Conservation (phyloP, 1,140 invertebrate genomes). For the Chironomus tepperi region DNA sequence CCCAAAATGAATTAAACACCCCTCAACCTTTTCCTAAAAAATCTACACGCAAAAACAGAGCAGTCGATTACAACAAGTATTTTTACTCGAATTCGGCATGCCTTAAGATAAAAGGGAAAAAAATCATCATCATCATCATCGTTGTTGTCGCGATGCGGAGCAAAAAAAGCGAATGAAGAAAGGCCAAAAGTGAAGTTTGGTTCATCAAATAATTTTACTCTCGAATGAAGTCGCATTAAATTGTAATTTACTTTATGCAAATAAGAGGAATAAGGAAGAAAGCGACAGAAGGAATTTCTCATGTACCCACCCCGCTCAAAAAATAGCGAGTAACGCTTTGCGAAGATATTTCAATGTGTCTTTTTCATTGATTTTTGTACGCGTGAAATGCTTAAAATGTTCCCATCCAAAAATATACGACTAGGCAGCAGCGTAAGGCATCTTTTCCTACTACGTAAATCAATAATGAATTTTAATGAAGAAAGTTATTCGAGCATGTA, state of each 20-base stretch:
- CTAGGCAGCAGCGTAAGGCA: too few species aligned
- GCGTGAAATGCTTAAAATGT: neutral
- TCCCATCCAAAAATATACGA: neutral
- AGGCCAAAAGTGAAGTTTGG: neutral
- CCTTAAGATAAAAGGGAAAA: constrained; percentile 1
- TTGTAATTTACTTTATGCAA: constrained; percentile 23
- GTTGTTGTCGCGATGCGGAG: too few species aligned
- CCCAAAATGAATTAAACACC: too few species aligned
- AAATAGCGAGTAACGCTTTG: too few species aligned
- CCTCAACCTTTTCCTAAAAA: too few species aligned
- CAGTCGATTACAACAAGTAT: neutral
- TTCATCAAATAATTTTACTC: constrained; percentile 23
- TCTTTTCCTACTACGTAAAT: neutral
- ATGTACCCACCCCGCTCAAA: neutral
- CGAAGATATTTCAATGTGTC: neutral
- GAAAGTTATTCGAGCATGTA: neutral
- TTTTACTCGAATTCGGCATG: neutral
- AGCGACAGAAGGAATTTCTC: neutral
- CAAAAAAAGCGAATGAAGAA: neutral
- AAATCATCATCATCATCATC: neutral
- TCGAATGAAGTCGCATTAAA: constrained; percentile 18
- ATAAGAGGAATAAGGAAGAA: neutral
- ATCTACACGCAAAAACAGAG: too few species aligned
- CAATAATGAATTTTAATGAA: constrained; percentile 24
- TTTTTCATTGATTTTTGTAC: constrained; percentile 16